Evolutionary conservation across 1,140 invertebrate genomes (phyloP).

Genomic region (Coptotermes formosanus): DNA sequence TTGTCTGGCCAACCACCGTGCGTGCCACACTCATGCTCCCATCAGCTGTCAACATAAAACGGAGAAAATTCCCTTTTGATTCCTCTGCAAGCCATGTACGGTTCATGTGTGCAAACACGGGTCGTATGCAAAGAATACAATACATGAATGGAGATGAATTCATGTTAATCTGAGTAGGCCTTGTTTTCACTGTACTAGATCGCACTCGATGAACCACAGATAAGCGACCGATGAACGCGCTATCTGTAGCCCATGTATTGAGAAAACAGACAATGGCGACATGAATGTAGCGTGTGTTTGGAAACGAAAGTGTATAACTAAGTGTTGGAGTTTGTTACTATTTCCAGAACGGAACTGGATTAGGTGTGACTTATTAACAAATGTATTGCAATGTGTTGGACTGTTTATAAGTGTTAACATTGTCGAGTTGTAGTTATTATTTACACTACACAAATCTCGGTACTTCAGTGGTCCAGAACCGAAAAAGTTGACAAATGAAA

Average conservation of each 20-base stretch:
- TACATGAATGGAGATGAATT: background rate
- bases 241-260: constrained; percentile 28
- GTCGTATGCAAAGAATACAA: too few species aligned
- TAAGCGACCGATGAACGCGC: background rate
- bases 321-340: constrained; percentile 7
- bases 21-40: too few species aligned
- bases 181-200: background rate
- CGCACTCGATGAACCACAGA: background rate
- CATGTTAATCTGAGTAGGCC: background rate
- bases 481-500: constrained; percentile 33
- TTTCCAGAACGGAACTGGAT: background rate
- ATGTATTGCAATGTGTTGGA: background rate
- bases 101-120: background rate
- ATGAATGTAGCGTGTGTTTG: constrained; percentile 33
- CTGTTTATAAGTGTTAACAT: background rate
- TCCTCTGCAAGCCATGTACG: background rate
- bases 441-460: background rate
- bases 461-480: background rate
- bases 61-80: background rate
- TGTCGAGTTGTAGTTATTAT: constrained; percentile 9
- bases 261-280: constrained; percentile 33
- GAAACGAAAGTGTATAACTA: constrained; percentile 22
- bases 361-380: background rate
- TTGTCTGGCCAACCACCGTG: too few species aligned
- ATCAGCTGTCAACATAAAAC: background rate